Base-by-base conservation (phyloP, 1,140 invertebrate genomes). In the Bombus pyrosoma region DNA sequence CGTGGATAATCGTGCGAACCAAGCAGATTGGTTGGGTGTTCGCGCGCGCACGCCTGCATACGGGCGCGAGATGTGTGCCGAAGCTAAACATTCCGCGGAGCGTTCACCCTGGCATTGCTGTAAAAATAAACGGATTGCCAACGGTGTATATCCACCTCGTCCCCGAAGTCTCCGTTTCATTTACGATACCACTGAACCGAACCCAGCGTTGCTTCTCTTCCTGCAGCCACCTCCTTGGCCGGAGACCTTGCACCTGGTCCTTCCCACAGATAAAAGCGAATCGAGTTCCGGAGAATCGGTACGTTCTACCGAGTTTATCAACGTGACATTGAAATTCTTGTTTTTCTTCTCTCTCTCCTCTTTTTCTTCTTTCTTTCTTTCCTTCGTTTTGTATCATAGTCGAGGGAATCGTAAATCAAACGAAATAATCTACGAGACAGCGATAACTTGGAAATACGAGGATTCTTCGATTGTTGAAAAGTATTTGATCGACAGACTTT, bases 61-160 rank as follows among this genome's bases (percentile, higher is more conserved):
- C 77, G 86, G 72, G 41, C 77, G 64, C 74, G 75, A 81, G 68
- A 90, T 90, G 76, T 84, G 75, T 84, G 78, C 77, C 86, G 87
- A 92, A 94, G 91, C 86, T 92, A 93, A 93, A 94, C 92, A 92
- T 93, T 92, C 87, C 73, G 83, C 85, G 78, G 93, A 92, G 89
- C 93, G 81, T 93, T 93, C 93, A 94, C 93, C 93, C 93, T 93
- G 91, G 92, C 92, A 92, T 91, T 90, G 92, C 91, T 93, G 92
- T 91, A 91, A 94, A 93, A 93, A 93, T 93, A 94, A 94, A 93
- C 92, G 91, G 90, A 92, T 94, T 91, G 89, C 88, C 90, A 77
- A 71, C 83, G 86, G 78, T 81, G 85, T 84, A 62, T 86, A 84
- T 83, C 87, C 83, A 86, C 83, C 86, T 83, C 89, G 83, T 90